phyloP scores from a whole-genome alignment of 2,797 vertebrate genomes.

The Threskiornis aethiopicus region DNA sequence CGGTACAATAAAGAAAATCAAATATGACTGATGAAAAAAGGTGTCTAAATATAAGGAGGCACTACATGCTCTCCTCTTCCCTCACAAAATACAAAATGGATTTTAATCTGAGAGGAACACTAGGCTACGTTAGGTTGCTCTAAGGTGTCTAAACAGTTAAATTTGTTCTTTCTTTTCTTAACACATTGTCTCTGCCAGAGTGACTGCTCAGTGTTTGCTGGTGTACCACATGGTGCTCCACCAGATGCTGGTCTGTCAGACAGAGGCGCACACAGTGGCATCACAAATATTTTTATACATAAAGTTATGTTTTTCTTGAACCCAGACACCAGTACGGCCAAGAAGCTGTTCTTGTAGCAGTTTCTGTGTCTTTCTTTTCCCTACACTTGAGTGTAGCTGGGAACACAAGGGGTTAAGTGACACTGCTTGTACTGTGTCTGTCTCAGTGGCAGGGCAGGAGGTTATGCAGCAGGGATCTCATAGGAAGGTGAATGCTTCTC shows the following conservation, averaged over 20 bases:
- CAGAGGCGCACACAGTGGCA: neutral
- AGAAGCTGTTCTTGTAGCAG: neutral
- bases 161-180: neutral
- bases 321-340: neutral
- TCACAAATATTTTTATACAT: neutral
- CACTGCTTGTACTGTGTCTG: neutral
- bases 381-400: neutral
- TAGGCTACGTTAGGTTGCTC: neutral
- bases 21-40: neutral
- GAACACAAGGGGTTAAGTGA: constrained; percentile 17
- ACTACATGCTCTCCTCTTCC: neutral
- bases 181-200: neutral
- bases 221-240: neutral
- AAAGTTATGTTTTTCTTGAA: neutral
- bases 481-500: constrained; percentile 28
- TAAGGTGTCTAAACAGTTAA: neutral
- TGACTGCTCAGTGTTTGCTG: neutral
- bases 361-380: neutral
- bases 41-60: neutral
- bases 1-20: neutral
- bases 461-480: neutral
- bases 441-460: neutral
- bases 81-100: neutral
- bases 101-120: neutral
- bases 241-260: constrained; percentile 29